Evolutionary conservation across 1,140 invertebrate species (phyloP).

Genomic region (Scaptomyza graminum): DNA sequence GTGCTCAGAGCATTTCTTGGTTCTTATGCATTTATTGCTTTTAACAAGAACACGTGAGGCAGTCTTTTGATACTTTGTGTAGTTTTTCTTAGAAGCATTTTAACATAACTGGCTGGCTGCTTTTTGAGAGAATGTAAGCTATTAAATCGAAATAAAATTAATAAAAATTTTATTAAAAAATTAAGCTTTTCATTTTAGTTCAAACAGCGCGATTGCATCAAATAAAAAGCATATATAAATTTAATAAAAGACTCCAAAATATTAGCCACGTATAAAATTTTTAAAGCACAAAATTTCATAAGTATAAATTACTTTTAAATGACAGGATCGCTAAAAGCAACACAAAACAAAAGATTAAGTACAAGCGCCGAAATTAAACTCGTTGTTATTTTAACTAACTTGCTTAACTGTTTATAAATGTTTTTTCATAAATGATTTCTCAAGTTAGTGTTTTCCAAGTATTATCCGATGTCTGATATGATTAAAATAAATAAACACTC

Average conservation of each 20-base stretch:
- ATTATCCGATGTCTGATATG: too few relatives aligned
- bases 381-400: too few relatives aligned
- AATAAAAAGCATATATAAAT: not conserved
- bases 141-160: not conserved
- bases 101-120: too few relatives aligned
- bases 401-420: too few relatives aligned
- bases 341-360: not conserved
- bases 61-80: too few relatives aligned
- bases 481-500: not conserved
- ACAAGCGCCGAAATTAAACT: not conserved
- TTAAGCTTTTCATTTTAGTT: too few relatives aligned
- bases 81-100: not conserved
- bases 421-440: too few relatives aligned
- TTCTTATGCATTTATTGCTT: conserved; percentile 27
- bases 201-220: too few relatives aligned
- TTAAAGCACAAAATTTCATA: not conserved
- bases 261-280: not conserved
- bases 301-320: not conserved
- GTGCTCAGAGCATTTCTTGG: conserved; percentile 2
- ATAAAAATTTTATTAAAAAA: not conserved
- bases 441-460: too few relatives aligned
- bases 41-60: not conserved
- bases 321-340: not conserved
- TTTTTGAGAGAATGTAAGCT: too few relatives aligned
- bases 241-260: not conserved